phyloP scores from a whole-genome alignment of 1,140 invertebrate genomes.

The Drosophila neocordata region DNA sequence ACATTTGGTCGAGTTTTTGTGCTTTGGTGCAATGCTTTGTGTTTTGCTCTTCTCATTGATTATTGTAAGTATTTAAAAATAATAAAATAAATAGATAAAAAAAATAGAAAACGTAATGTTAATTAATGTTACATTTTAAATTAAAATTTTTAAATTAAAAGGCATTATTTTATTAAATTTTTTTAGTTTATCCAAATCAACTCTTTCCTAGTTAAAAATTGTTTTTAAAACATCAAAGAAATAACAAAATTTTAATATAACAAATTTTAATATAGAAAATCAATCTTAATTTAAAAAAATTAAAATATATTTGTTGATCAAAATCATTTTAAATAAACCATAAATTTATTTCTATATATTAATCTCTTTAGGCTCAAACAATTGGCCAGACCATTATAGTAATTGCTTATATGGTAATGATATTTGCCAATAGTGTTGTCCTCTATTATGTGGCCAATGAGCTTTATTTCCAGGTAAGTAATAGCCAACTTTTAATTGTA shows the following conservation, averaged over 20 bases:
- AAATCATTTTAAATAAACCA: too few species aligned
- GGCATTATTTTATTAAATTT: too few species aligned
- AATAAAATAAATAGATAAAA: not conserved
- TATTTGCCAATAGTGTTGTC: conserved; percentile 68
- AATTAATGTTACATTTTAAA: too few species aligned
- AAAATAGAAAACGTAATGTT: too few species aligned
- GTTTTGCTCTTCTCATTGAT: conserved; percentile 68
- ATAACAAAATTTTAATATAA: too few species aligned
- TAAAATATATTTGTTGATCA: too few species aligned
- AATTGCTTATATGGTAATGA: conserved; percentile 68
- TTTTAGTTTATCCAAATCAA: too few species aligned
- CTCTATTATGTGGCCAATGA: conserved; percentile 74
- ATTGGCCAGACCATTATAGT: conserved; percentile 62
- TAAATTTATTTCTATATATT: not conserved
- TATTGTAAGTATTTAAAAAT: conserved; percentile 49
- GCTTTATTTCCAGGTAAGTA: conserved; percentile 60
- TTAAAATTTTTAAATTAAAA: too few species aligned
- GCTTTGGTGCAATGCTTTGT: conserved; percentile 73
- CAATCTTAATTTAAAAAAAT: too few species aligned
- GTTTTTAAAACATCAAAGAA: too few species aligned
- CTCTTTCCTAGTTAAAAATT: too few species aligned
- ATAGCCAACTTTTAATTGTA: not conserved
- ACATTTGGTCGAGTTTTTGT: conserved; percentile 69
- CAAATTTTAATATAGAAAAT: too few species aligned
- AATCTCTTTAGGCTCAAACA: conserved; percentile 51